Percentiles rank a stretch among this genome's conserved stretches.
These are phyloP conservation scores for Onychomys arenicola DNA, from an alignment of 2,797 vertebrate genomes.

Conservation along the genomic window DNA sequence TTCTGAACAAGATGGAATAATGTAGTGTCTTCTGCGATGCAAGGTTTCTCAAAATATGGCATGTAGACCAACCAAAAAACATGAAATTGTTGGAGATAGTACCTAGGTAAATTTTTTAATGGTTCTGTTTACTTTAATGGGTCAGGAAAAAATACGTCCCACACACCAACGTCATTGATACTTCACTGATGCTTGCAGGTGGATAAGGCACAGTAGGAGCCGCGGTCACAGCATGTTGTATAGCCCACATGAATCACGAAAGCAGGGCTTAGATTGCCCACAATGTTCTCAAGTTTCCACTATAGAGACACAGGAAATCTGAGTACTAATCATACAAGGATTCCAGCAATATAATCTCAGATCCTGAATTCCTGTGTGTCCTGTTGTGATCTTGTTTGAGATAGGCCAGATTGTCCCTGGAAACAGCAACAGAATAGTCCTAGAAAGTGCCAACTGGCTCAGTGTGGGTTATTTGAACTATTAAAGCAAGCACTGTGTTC, in stretches of 20 bases:
- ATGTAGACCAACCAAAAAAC: neutral
- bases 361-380: neutral
- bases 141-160: neutral
- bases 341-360: neutral
- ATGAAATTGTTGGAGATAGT: neutral
- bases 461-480: neutral
- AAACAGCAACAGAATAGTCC: conserved; percentile 28
- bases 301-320: neutral
- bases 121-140: conserved; percentile 34
- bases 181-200: neutral
- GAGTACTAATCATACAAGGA: neutral
- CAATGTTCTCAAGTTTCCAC: neutral
- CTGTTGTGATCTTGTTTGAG: neutral
- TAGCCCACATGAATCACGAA: neutral
- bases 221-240: neutral
- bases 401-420: neutral
- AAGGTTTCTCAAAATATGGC: conserved; percentile 35
- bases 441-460: neutral
- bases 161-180: neutral
- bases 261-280: neutral
- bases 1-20: conserved; percentile 6
- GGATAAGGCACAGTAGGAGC: neutral
- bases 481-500: neutral
- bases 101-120: neutral
- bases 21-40: neutral